Evolutionary conservation across 2,113 vertebrate genomes (phyloP).

Genomic region (Eclectus roratus): DNA sequence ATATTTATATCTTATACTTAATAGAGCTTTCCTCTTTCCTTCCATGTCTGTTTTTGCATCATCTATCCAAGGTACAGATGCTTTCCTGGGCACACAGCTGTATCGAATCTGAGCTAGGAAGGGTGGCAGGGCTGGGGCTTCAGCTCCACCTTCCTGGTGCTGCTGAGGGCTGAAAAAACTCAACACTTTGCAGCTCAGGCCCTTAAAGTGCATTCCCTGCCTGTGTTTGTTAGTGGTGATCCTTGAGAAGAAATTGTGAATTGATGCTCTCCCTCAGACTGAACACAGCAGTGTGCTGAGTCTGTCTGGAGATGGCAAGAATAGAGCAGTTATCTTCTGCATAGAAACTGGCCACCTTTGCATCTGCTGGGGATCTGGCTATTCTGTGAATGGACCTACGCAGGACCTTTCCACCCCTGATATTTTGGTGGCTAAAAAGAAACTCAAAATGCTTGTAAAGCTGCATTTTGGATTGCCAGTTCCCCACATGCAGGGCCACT

Average conservation of each 20-base stretch:
- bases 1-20: constrained; percentile 56
- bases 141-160: background rate
- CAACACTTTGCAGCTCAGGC: background rate
- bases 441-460: background rate
- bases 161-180: background rate
- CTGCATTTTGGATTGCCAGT: background rate
- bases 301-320: background rate
- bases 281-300: background rate
- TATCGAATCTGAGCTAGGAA: background rate
- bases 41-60: constrained; percentile 74
- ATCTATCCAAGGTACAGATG: constrained; percentile 12
- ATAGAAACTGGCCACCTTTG: background rate
- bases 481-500: background rate
- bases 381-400: background rate
- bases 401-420: background rate
- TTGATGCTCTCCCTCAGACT: background rate
- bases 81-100: background rate
- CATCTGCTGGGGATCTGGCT: background rate
- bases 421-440: background rate
- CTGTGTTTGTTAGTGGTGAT: background rate
- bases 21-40: constrained; percentile 37
- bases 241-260: background rate
- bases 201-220: constrained; percentile 5
- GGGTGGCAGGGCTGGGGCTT: background rate
- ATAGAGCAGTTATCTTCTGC: background rate